These are phyloP conservation scores for Drosophila pandora DNA, from an alignment of 1,140 invertebrate genomes.

Conservation along the genomic window DNA sequence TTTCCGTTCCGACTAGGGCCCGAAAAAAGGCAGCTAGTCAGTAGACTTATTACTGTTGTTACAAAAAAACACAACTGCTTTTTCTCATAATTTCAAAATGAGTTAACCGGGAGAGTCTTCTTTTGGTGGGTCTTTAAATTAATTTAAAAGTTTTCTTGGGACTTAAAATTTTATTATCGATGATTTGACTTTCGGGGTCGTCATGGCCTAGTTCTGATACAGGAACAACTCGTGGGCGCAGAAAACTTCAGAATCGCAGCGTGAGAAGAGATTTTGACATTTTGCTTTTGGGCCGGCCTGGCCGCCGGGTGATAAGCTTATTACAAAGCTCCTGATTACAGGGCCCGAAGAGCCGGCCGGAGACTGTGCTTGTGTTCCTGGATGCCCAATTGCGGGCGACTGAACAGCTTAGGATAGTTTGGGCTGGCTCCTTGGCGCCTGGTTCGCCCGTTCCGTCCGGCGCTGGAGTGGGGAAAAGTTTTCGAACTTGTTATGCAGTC, in stretches of 20 bases:
- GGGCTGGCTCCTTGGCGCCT: slow-evolving; percentile 4
- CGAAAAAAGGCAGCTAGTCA: background rate
- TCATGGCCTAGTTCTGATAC: slow-evolving; percentile 25
- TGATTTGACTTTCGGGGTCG: slow-evolving; percentile 13
- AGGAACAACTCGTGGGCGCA: slow-evolving; percentile 16
- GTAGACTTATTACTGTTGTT: too few relatives aligned
- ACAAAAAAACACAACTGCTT: too few relatives aligned
- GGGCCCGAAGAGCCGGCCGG: slow-evolving; percentile 3
- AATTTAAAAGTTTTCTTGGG: too few relatives aligned
- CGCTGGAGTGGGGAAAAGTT: slow-evolving; percentile 33
- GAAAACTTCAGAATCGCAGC: background rate
- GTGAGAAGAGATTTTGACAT: background rate
- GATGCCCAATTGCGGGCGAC: slow-evolving; percentile 16
- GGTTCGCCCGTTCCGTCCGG: background rate
- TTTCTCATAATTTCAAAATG: too few relatives aligned
- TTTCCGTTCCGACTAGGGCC: background rate
- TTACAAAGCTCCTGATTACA: slow-evolving; percentile 43
- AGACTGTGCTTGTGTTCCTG: slow-evolving; percentile 12
- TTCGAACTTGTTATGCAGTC: slow-evolving; percentile 48
- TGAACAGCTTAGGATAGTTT: slow-evolving; percentile 40
- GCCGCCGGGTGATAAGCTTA: slow-evolving; percentile 46
- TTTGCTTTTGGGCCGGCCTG: slow-evolving; percentile 35
- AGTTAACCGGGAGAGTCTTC: too few relatives aligned
- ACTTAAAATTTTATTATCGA: background rate
- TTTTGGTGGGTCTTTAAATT: too few relatives aligned